Evolutionary conservation across 2,797 vertebrate genomes (phyloP).

Genomic region (Clarias laeviceps): DNA sequence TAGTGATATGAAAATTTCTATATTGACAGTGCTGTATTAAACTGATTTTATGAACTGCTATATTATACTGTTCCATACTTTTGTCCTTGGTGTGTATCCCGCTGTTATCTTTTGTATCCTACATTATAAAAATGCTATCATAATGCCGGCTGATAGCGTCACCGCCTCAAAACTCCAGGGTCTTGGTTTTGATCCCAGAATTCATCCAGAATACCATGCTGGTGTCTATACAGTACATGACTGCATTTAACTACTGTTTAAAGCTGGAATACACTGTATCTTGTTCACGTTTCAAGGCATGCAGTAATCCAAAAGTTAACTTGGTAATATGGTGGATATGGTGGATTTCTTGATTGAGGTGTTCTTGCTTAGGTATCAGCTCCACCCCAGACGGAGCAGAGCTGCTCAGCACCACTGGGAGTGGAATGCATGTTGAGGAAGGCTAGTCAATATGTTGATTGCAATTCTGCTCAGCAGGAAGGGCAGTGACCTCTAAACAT

Average conservation of each 20-base stretch:
- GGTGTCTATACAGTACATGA: neutral
- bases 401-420: neutral
- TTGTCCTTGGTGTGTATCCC: neutral
- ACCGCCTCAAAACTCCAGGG: neutral
- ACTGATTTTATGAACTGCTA: neutral
- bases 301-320: neutral
- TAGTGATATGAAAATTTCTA: neutral
- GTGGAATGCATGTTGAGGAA: neutral
- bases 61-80: neutral
- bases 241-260: neutral
- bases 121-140: neutral
- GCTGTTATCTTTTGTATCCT: neutral
- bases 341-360: neutral
- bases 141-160: neutral
- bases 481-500: constrained; percentile 15
- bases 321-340: neutral
- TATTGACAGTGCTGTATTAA: constrained; percentile 1
- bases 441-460: neutral
- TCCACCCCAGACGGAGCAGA: neutral
- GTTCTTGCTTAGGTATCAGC: neutral
- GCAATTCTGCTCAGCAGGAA: neutral
- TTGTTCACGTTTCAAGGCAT: neutral
- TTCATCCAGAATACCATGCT: neutral
- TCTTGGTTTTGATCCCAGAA: neutral
- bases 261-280: neutral